Evolutionary conservation across 2,113 vertebrate species (phyloP), one percentile per base, ranked within the genome.

Genomic region (Alexandromys fortis): DNA sequence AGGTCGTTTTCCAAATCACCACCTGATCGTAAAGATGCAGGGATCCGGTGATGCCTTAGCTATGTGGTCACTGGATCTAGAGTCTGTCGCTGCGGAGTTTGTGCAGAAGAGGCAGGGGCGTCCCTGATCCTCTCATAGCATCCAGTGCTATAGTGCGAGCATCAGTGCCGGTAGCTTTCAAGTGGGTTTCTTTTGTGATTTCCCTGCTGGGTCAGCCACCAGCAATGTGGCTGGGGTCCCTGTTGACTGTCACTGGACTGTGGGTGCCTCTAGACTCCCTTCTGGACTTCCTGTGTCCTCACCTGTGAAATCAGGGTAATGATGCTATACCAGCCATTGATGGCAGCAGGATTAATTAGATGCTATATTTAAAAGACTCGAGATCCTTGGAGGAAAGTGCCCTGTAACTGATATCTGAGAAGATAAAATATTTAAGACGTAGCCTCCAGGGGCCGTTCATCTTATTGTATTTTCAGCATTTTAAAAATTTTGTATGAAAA

Each of bases 401-500:
- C 75, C 58, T 96, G 95, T 97, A 98, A 97, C 97, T 97, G 97
- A 98, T 97, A 97, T 97, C 86, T 96, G 96, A 92, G 81, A 73
- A 94, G 97, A 97, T 97, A 96, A 75, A 94, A 97, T 97, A 97
- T 98, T 98, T 98, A 96, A 97, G 67, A 96, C 77, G 63, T 95
- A 95, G 96, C 87, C 78, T 78, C 89, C 96, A 98, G 97, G 90
- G 97, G 63, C 87, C 90, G 30, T 96, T 98, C 72, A 96, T 98
- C 95, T 97, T 98, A 97, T 97, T 97, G 97, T 98, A 97, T 97
- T 98, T 96, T 97, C 96, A 97, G 96, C 95, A 97, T 98, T 98
- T 97, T 98, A 96, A 95, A 96, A 97, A 97, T 98, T 97, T 96
- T 97, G 97, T 97, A 97, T 97, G 97, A 98, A 98, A 98, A 97